Percentiles rank a stretch among this genome's conserved stretches.
phyloP scores from a whole-genome alignment of 2,113 vertebrate species.

The Formicarius rufipectus region DNA sequence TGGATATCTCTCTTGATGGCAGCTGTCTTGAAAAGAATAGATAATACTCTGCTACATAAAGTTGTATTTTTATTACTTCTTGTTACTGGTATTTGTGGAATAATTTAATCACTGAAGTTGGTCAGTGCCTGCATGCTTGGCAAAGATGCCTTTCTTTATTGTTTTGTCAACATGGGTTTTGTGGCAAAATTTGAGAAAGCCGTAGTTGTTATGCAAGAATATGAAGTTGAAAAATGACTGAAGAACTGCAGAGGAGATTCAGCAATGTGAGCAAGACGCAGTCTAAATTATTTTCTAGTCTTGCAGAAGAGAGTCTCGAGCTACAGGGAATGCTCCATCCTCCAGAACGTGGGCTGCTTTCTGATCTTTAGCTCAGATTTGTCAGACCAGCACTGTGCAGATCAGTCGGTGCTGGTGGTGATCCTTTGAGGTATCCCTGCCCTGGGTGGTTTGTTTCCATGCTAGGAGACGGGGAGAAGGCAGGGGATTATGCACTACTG shows the following conservation, averaged over 20 bases:
- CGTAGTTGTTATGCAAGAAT: background rate
- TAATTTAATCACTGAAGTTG: background rate
- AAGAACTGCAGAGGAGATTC: background rate
- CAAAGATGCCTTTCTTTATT: background rate
- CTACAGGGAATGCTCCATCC: background rate
- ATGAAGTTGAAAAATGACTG: background rate
- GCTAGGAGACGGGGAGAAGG: background rate
- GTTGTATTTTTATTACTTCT: conserved; percentile 9
- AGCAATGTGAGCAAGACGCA: background rate
- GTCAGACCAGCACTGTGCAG: background rate
- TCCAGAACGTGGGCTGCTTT: too few species aligned
- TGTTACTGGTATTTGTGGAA: background rate
- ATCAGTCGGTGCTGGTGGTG: background rate
- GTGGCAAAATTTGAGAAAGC: background rate
- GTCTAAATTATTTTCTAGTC: background rate
- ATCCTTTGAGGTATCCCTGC: background rate
- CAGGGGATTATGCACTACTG: background rate
- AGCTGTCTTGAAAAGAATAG: conserved; percentile 35
- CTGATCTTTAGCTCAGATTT: background rate
- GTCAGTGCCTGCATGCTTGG: background rate
- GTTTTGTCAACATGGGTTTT: background rate
- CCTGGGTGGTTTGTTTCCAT: background rate
- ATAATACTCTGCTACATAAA: background rate
- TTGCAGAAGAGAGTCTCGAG: background rate
- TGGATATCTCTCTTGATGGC: background rate